Evolutionary conservation across 2,888 invertebrate species (phyloP).

Genomic region (Leucozona laternaria): DNA sequence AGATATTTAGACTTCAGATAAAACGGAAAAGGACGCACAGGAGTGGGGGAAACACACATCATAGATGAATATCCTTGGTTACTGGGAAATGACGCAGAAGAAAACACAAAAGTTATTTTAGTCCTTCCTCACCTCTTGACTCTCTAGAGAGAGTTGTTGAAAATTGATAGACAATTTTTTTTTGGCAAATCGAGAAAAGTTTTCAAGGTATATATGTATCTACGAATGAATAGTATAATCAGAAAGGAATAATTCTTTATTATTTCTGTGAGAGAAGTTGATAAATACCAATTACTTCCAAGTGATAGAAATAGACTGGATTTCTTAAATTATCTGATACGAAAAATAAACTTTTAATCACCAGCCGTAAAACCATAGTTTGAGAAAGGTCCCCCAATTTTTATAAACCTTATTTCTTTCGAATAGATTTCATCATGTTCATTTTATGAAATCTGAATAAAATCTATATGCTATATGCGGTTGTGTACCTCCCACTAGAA

Average conservation of each 20-base stretch:
- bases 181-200: constrained; percentile 31
- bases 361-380: no score
- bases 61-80: constrained; percentile 48
- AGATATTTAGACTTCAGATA: constrained; percentile 60
- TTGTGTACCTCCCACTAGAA: no score
- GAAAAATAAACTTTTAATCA: background rate
- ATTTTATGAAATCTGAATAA: no score
- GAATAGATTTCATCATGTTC: no score
- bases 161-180: constrained; percentile 53
- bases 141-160: constrained; percentile 1
- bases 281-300: constrained; percentile 62
- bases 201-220: constrained; percentile 22
- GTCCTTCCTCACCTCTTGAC: background rate
- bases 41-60: constrained; percentile 8
- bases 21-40: constrained; percentile 1
- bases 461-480: no score
- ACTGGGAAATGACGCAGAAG: constrained; percentile 70
- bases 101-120: constrained; percentile 66
- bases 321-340: background rate
- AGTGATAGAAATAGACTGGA: background rate
- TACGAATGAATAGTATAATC: no score
- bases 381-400: no score
- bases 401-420: no score
- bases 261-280: constrained; percentile 67
- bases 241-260: constrained; percentile 73